Percentiles rank a stretch among this genome's conserved stretches.
phyloP scores from a whole-genome alignment of 2,888 invertebrate genomes.

The Drosophila villosipedis region DNA sequence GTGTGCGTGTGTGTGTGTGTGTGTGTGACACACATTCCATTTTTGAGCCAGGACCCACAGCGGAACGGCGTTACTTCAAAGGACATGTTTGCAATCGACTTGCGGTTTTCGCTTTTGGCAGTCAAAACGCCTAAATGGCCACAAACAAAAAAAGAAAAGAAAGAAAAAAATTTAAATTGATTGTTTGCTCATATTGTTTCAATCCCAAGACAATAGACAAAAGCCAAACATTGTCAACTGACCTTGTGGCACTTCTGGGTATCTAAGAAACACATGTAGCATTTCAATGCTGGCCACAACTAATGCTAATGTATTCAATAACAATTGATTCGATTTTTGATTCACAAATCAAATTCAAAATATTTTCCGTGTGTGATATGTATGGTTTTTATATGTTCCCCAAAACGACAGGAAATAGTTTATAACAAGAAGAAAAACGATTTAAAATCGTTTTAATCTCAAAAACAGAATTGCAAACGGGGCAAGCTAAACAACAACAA shows the following conservation, averaged over 20 bases:
- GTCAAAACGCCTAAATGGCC: slow-evolving; percentile 32
- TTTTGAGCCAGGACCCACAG: slow-evolving; percentile 37
- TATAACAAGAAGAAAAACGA: neutral
- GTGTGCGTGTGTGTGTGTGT: slow-evolving; percentile 22
- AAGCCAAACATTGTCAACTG: slow-evolving; percentile 32
- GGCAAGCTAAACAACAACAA: neutral
- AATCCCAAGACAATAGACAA: slow-evolving; percentile 47
- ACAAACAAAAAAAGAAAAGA: neutral
- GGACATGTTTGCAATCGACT: slow-evolving; percentile 46
- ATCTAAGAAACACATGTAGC: slow-evolving; percentile 26
- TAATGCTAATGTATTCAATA: neutral
- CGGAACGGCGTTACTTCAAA: slow-evolving; percentile 71
- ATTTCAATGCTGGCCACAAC: slow-evolving; percentile 4
- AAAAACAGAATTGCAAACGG: neutral
- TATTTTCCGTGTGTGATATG: neutral
- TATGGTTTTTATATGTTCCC: neutral
- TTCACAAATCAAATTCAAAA: neutral
- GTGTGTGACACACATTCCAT: slow-evolving; percentile 71
- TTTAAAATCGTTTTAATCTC: neutral
- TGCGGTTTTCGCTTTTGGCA: slow-evolving; percentile 30
- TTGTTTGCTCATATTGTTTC: slow-evolving; percentile 25
- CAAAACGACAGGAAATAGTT: neutral
- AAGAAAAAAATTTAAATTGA: neutral
- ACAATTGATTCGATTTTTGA: neutral
- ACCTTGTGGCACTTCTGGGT: slow-evolving; percentile 46